These are phyloP conservation scores for Drosophila virilis DNA, from an alignment of 1,140 invertebrate genomes.

Conservation along the genomic window DNA sequence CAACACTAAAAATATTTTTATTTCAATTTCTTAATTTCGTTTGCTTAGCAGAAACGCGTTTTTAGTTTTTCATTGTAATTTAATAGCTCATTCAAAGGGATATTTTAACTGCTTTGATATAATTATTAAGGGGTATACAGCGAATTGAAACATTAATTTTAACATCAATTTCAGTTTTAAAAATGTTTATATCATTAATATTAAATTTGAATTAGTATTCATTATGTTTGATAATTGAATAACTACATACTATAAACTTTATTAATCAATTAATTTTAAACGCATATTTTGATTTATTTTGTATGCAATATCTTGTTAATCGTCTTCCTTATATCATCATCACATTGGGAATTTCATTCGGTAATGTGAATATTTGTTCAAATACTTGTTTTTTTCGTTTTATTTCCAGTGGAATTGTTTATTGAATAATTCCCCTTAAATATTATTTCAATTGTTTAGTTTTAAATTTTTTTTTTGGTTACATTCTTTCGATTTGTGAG, in stretches of 20 bases:
- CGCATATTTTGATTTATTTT: constrained; percentile 13
- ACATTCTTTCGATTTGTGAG: background rate
- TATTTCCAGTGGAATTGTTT: constrained; percentile 75
- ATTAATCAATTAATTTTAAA: constrained; percentile 32
- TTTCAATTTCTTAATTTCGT: background rate
- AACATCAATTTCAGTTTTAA: background rate
- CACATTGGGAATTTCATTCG: constrained; percentile 74
- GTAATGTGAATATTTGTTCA: constrained; percentile 34
- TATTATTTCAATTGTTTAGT: constrained; percentile 7
- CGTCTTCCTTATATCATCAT: constrained; percentile 38
- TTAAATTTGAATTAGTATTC: constrained; percentile 36
- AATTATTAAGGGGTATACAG: background rate
- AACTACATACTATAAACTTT: constrained; percentile 37
- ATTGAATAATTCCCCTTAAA: constrained; percentile 29
- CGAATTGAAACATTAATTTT: background rate
- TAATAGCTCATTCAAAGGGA: constrained; percentile 1
- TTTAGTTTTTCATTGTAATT: constrained; percentile 2
- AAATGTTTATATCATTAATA: constrained; percentile 5
- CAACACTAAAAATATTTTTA: constrained; percentile 35
- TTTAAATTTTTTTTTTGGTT: background rate
- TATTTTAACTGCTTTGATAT: constrained; percentile 5
- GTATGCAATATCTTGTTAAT: constrained; percentile 13
- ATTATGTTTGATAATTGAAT: constrained; percentile 43
- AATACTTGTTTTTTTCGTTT: constrained; percentile 46
- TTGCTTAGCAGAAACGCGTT: background rate